Conservation (phyloP, 2,888 invertebrate genomes). For the Eristalis intricaria region DNA sequence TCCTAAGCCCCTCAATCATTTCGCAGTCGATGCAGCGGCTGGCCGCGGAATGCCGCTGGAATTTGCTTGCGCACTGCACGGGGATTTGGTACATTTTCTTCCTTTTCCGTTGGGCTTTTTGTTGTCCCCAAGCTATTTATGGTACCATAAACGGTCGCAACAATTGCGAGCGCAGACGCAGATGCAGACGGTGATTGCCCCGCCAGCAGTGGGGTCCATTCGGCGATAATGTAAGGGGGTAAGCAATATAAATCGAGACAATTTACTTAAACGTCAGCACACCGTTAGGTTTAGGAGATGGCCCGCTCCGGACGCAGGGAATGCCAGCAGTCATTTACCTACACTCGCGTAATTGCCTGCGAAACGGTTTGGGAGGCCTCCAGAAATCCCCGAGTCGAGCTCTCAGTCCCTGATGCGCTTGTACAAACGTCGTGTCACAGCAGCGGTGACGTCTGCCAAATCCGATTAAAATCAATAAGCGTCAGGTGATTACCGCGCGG, state of each 20-base stretch:
- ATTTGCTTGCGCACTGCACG: constrained; percentile 50
- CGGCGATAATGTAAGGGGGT: constrained; percentile 39
- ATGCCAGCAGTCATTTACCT: constrained; percentile 52
- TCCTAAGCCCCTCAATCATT: constrained; percentile 51
- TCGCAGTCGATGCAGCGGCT: constrained; percentile 2
- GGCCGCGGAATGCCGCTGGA: constrained; percentile 34
- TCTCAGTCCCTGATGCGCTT: background rate
- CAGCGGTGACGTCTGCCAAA: constrained; percentile 42
- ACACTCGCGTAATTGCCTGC: constrained; percentile 48
- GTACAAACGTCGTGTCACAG: background rate
- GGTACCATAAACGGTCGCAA: constrained; percentile 54
- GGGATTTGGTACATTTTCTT: constrained; percentile 41
- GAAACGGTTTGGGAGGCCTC: constrained; percentile 61
- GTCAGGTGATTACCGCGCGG: constrained; percentile 60
- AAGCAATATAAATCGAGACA: constrained; percentile 63
- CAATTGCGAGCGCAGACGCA: constrained; percentile 29
- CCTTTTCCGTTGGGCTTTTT: constrained; percentile 45
- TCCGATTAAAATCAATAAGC: constrained; percentile 72
- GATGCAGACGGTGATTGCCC: background rate
- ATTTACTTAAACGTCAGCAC: constrained; percentile 68
- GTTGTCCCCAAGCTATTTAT: constrained; percentile 36
- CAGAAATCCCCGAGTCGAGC: background rate
- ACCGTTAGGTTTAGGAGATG: constrained; percentile 52
- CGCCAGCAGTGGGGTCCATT: background rate
- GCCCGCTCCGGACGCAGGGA: background rate